phyloP scores from a whole-genome alignment of 2,797 vertebrate genomes.

The Orientallactaga sibirica region DNA sequence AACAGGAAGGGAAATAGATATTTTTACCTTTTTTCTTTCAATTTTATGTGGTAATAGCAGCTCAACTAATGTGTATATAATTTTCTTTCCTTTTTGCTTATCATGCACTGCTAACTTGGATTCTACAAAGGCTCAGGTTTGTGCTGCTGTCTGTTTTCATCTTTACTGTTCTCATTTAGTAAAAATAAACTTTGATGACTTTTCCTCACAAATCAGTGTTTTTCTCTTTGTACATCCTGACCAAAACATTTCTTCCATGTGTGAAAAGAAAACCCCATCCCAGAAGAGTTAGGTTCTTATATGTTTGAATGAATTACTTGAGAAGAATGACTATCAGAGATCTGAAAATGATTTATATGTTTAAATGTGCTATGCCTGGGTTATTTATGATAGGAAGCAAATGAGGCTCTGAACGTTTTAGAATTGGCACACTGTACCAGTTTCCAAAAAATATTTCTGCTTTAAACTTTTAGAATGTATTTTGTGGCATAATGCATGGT shows the following conservation, averaged over 20 bases:
- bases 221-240: constrained; percentile 78
- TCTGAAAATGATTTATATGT: constrained; percentile 76
- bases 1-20: constrained; percentile 66
- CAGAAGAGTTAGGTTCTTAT: constrained; percentile 62
- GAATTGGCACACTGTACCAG: constrained; percentile 71
- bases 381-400: constrained; percentile 80
- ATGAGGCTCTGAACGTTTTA: constrained; percentile 61
- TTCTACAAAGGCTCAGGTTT: constrained; percentile 99
- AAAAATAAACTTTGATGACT: constrained; percentile 82
- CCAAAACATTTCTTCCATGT: constrained; percentile 78
- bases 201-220: constrained; percentile 81
- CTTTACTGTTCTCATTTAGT: constrained; percentile 87
- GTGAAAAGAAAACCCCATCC: constrained; percentile 61
- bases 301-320: constrained; percentile 77
- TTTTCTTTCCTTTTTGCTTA: constrained; percentile 94
- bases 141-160: constrained; percentile 94
- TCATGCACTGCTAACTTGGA: constrained; percentile 97
- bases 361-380: constrained; percentile 81
- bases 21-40: constrained; percentile 81
- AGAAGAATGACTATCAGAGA: constrained; percentile 73
- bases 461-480: constrained; percentile 6
- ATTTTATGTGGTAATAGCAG: constrained; percentile 80
- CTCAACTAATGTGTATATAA: constrained; percentile 94
- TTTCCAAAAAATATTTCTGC: constrained; percentile 64
- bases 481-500: constrained; percentile 28